These are phyloP conservation scores for human (Homo sapiens) DNA, from an alignment of 2,113 vertebrate genomes.

Conservation along the genomic window GRCh38 chr9:1699501-1700000, in stretches of 20 bases:
- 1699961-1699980: not conserved
- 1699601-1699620: not conserved
- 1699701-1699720: not conserved
- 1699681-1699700: not conserved
- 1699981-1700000: not conserved
- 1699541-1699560: not conserved
- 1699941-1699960: not conserved
- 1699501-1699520: not conserved
- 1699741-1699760: not conserved
- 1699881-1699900: not conserved
- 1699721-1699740: not conserved
- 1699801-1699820: not conserved
- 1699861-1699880: not conserved
- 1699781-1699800: not conserved
- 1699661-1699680: not conserved
- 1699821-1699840: not conserved
- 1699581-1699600: slow-evolving; percentile 12
- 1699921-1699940: not conserved
- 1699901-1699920: not conserved
- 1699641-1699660: not conserved
- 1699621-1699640: not conserved
- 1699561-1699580: not conserved
- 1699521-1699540: not conserved
- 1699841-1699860: not conserved
- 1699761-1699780: not conserved